Percentiles rank a stretch among this genome's conserved stretches.
Evolutionary conservation across 2,888 invertebrate species (phyloP).

Genomic region (Brenthis ino): DNA sequence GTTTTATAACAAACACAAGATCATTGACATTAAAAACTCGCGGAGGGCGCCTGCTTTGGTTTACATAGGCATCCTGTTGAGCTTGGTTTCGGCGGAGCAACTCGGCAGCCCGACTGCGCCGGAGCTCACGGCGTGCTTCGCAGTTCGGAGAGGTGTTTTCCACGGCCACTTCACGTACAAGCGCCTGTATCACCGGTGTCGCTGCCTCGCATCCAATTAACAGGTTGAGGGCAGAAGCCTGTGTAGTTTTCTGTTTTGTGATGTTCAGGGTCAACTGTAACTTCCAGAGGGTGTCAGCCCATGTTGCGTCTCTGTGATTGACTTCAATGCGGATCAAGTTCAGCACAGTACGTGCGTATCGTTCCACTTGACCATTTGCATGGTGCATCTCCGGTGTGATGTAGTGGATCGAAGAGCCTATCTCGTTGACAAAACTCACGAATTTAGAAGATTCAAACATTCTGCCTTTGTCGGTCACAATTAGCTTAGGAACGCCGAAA

Average conservation of each 20-base stretch:
- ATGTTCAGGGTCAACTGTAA: constrained; percentile 34
- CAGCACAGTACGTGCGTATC: constrained; percentile 36
- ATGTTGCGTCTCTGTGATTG: constrained; percentile 12
- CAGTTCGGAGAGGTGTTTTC: constrained; percentile 20
- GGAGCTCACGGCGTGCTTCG: constrained; percentile 27
- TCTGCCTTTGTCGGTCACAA: constrained; percentile 24
- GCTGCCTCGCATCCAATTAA: constrained; percentile 31
- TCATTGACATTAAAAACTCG: constrained; percentile 23
- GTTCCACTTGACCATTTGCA: constrained; percentile 38
- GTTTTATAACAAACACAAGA: constrained; percentile 39
- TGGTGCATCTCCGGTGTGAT: constrained; percentile 41
- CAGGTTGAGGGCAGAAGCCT: constrained; percentile 34
- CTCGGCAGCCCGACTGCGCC: constrained; percentile 3
- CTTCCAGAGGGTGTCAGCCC: constrained; percentile 35
- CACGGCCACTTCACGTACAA: constrained; percentile 36
- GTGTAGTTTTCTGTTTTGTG: constrained; percentile 33
- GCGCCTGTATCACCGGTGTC: constrained; percentile 32
- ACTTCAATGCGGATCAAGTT: constrained; percentile 30
- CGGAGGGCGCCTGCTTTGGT: constrained; percentile 18
- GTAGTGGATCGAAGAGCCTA: constrained; percentile 28
- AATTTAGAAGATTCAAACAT: constrained; percentile 17
- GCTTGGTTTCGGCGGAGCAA: constrained; percentile 18
- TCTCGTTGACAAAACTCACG: background rate
- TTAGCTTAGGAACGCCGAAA: constrained; percentile 27
- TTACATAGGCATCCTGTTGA: constrained; percentile 27